Conservation (phyloP, 2,797 vertebrate genomes). For the Borostomias antarcticus region DNA sequence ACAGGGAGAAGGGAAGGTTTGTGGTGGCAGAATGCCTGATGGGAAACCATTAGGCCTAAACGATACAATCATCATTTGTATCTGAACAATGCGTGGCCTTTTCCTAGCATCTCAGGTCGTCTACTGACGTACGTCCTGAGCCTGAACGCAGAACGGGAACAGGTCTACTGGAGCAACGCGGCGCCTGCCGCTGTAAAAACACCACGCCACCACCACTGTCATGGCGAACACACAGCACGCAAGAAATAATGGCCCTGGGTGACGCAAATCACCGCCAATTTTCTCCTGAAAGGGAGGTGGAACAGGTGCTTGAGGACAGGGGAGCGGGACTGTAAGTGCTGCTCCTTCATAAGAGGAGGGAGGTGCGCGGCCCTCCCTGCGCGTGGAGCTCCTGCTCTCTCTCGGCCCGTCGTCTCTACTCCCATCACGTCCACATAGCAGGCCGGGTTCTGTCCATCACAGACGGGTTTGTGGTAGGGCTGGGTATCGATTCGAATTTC, state of each 20-base stretch:
- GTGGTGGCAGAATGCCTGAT: background rate
- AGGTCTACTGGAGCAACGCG: background rate
- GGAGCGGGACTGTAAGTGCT: background rate
- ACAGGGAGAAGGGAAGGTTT: background rate
- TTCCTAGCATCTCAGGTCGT: background rate
- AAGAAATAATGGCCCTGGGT: background rate
- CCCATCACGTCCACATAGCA: background rate
- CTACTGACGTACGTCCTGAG: constrained; percentile 1
- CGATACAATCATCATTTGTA: background rate
- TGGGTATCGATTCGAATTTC: too few relatives aligned
- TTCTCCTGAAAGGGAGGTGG: background rate
- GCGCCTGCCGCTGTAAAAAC: background rate
- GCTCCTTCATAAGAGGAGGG: background rate
- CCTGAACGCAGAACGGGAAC: background rate
- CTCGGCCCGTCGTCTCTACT: background rate
- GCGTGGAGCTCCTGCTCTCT: background rate
- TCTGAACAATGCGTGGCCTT: constrained; percentile 9
- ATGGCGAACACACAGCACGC: background rate
- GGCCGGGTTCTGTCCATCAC: too few relatives aligned
- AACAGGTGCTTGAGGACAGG: background rate
- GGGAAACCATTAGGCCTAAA: background rate
- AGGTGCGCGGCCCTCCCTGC: background rate
- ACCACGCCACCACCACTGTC: background rate
- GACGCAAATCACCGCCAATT: background rate
- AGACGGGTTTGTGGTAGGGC: too few relatives aligned